Evolutionary conservation across 2,113 vertebrate genomes (phyloP).

Genomic region (Burhinus bistriatus): DNA sequence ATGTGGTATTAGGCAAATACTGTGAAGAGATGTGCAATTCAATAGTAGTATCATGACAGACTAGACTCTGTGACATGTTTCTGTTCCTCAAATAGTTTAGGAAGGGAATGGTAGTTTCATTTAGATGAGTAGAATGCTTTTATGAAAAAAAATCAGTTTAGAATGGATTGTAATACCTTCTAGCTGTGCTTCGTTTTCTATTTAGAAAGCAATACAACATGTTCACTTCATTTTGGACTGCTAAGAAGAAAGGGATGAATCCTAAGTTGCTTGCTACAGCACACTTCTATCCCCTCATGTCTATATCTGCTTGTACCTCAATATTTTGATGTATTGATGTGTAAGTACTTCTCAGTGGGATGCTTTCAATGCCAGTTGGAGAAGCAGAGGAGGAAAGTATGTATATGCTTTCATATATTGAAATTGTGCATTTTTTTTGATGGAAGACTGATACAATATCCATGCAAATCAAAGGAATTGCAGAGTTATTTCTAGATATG

Average conservation of each 20-base stretch:
- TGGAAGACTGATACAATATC: not conserved
- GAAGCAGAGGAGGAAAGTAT: not conserved
- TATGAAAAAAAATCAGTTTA: not conserved
- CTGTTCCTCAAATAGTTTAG: not conserved
- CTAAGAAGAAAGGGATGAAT: not conserved
- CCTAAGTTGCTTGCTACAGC: not conserved
- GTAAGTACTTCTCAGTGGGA: not conserved
- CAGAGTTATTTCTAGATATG: not conserved
- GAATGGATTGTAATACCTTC: not conserved
- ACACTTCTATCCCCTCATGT: not conserved
- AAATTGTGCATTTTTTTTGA: not conserved
- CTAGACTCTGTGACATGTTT: not conserved
- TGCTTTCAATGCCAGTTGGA: not conserved
- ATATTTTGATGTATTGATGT: not conserved
- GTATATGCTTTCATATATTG: not conserved
- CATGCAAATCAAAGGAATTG: not conserved
- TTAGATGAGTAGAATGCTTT: not conserved
- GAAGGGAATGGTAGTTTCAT: not conserved
- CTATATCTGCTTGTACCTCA: not conserved
- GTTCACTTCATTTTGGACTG: not conserved
- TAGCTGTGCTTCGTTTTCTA: not conserved
- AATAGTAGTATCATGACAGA: not conserved
- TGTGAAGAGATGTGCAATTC: not conserved
- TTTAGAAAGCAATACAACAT: not conserved
- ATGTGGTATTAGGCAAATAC: not conserved